These are phyloP conservation scores for Percina caprodes DNA, from an alignment of 2,113 vertebrate genomes.

Conservation along the genomic window DNA sequence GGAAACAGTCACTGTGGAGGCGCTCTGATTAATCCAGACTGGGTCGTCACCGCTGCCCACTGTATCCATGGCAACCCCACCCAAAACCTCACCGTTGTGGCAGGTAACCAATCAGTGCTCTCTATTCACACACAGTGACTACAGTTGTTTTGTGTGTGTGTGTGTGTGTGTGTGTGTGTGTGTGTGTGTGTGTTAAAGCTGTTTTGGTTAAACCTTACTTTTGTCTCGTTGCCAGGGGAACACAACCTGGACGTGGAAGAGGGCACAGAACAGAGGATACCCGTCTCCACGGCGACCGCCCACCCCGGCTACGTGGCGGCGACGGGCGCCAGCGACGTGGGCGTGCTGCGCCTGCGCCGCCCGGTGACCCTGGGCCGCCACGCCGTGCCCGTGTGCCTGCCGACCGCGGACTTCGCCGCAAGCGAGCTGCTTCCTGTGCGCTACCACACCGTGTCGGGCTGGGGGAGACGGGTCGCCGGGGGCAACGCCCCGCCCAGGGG, in stretches of 20 bases:
- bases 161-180: too few species aligned
- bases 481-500: conserved; percentile 70
- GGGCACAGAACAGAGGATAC: conserved; percentile 80
- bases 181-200: too few species aligned
- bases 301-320: conserved; percentile 75
- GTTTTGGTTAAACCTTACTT: too few species aligned
- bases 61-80: conserved; percentile 79
- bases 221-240: conserved; percentile 82
- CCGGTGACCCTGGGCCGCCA: conserved; percentile 70
- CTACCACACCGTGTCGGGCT: conserved; percentile 88
- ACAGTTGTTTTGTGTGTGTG: too few species aligned
- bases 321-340: conserved; percentile 85
- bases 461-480: conserved; percentile 85
- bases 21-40: conserved; percentile 81
- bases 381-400: conserved; percentile 88
- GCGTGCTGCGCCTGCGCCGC: conserved; percentile 79
- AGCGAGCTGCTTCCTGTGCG: conserved; percentile 79
- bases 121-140: too few species aligned
- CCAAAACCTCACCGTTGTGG: conserved; percentile 72
- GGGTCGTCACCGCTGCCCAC: conserved; percentile 92
- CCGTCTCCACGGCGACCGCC: conserved; percentile 38
- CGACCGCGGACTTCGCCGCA: conserved; percentile 75
- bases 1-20: conserved; percentile 85
- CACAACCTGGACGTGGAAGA: conserved; percentile 76
- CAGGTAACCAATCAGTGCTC: conserved; percentile 79